A percentile compares a stretch with the other conserved stretches of the same genome.
phyloP scores from a whole-genome alignment of 1,140 invertebrate genomes.

The Apis dorsata region DNA sequence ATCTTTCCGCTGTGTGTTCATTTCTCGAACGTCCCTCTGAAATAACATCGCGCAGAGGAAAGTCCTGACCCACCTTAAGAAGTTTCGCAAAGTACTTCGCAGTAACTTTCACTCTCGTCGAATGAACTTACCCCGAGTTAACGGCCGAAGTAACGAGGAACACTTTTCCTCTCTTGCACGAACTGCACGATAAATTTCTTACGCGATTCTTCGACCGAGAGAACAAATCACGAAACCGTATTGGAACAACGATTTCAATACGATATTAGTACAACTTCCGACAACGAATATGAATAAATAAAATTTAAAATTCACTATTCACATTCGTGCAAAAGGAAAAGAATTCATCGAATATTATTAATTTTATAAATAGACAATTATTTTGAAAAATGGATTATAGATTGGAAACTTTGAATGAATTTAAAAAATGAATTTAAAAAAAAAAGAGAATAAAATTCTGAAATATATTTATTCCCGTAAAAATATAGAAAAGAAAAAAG shows the following conservation, averaged over 20 bases:
- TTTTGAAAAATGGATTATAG: too few relatives aligned
- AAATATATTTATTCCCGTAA: too few relatives aligned
- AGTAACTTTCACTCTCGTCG: conserved; percentile 66
- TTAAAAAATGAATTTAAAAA: too few relatives aligned
- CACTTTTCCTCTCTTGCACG: conserved; percentile 59
- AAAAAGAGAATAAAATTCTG: too few relatives aligned
- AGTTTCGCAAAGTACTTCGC: conserved; percentile 67
- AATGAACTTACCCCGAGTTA: conserved; percentile 66
- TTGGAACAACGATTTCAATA: not conserved
- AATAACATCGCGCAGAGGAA: conserved; percentile 65
- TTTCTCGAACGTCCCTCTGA: conserved; percentile 62
- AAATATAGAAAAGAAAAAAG: too few relatives aligned
- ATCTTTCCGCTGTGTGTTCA: conserved; percentile 48
- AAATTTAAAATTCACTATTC: too few relatives aligned
- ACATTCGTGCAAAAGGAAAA: too few relatives aligned
- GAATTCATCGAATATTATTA: too few relatives aligned
- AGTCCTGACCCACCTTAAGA: conserved; percentile 68
- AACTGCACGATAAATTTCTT: conserved; percentile 24
- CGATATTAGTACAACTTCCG: too few relatives aligned
- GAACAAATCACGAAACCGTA: not conserved
- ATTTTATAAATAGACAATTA: too few relatives aligned
- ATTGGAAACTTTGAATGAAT: too few relatives aligned
- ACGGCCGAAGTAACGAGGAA: conserved; percentile 67
- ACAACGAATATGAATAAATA: too few relatives aligned
- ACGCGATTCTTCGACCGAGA: not conserved